phyloP scores from a whole-genome alignment of 2,888 invertebrate genomes.

The Minunthozetes semirufus region DNA sequence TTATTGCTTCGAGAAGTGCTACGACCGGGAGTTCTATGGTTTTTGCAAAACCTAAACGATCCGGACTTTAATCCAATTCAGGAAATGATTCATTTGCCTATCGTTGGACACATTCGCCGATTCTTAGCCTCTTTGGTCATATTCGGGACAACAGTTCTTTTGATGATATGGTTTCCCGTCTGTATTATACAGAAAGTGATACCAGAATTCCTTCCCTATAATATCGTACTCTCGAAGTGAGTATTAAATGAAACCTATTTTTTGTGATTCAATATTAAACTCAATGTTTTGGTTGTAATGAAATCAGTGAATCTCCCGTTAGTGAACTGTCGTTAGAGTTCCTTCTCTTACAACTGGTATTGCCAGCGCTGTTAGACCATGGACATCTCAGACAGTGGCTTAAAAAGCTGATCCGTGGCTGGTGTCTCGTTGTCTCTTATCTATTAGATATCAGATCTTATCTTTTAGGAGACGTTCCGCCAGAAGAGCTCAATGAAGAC shows the following conservation, averaged over 20 bases:
- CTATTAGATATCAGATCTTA: slow-evolving; percentile 80
- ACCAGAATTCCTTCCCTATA: slow-evolving; percentile 89
- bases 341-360: slow-evolving; percentile 80
- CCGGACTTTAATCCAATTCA: slow-evolving; percentile 99
- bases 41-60: slow-evolving; percentile 93
- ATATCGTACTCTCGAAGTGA: slow-evolving; percentile 60
- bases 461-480: slow-evolving; percentile 64
- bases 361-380: slow-evolving; percentile 88
- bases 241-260: slow-evolving; percentile 22
- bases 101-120: slow-evolving; percentile 79
- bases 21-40: slow-evolving; percentile 96
- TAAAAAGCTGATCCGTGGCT: slow-evolving; percentile 68
- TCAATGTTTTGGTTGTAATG: background rate
- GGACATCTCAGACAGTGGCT: slow-evolving; percentile 91
- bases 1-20: slow-evolving; percentile 83
- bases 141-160: slow-evolving; percentile 88
- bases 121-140: slow-evolving; percentile 87
- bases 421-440: slow-evolving; percentile 80
- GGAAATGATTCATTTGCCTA: slow-evolving; percentile 95
- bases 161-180: slow-evolving; percentile 94
- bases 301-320: slow-evolving; percentile 61
- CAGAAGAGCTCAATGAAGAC: slow-evolving; percentile 36
- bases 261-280: background rate
- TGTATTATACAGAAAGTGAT: slow-evolving; percentile 69
- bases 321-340: slow-evolving; percentile 91